Base-by-base conservation (phyloP, 2,888 invertebrate genomes). In the Eumacrocentrus americanus region DNA sequence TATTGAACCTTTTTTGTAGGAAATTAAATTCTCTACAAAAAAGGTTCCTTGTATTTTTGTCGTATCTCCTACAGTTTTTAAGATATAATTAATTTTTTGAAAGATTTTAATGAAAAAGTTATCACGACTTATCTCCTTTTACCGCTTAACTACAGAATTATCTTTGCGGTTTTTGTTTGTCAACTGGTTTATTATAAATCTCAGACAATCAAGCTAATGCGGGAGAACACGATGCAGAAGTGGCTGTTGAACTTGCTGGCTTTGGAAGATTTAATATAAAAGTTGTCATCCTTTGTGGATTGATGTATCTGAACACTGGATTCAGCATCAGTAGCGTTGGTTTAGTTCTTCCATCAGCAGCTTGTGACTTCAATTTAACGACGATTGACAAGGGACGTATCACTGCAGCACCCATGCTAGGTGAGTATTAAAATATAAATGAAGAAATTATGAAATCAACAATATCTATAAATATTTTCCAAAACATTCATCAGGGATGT, bases 221-320 rank as follows among this genome's bases (percentile, higher is more conserved):
- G 20, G 23, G 22, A 25, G 52, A 52, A 25, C 38, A 37, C 12
- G 52, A 52, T 25, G 40, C 25, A 6, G 52, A 52, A 38, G 3
- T 52, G 2, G 29, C 52, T 38, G 52, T 50, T 14, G 23, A 35
- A 4, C 16, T 38, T 1, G 4, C 83, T 88, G 93, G 92, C 66
- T 92, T 91, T 82, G 94, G 94, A 62, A 88, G 87, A 76, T 94
- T 93, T 82, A 93, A 93, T 80, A 88, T 89, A 76, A 85, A 88
- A 69, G 82, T 93, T 67, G 81, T 92, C 75, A 84, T 89, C 61
- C 81, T 93, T 81, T 89, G 90, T 72, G 92, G 92, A 16, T 83
- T 92, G 73, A 92, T 93, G 65, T 92, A 92, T 78, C 83, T 91
- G 68, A 91, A 92, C 82, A 92, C 92, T 38, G 92, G 92, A 51